Base-by-base conservation (phyloP, 2,797 vertebrate species). In the Platyrinchus mystaceus region DNA sequence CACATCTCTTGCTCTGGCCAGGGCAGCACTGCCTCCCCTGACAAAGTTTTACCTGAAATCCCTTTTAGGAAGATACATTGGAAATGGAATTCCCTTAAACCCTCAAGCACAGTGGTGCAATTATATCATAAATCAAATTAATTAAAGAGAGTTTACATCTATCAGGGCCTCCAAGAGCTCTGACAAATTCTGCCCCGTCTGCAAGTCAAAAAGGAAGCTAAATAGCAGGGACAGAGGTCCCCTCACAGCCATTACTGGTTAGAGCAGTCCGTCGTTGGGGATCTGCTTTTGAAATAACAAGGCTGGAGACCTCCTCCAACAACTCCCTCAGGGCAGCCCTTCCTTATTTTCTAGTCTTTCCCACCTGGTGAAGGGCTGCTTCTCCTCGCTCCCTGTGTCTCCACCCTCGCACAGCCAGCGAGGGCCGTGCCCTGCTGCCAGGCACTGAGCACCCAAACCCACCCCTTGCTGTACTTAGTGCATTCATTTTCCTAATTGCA, bases 41-140 rank as follows among this genome's bases (percentile, higher is more conserved):
- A 66, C 34, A 47, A 79, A 66, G 9, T 59, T 90, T 88, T 89
- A 86, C 84, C 82, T 86, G 56, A 85, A 93, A 70, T 85, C 53
- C 8, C 19, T 90, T 90, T 92, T 75, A 77, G 53, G 63, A 91
- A 76, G 69, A 91, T 83, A 64, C 22, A 23, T 10, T 76, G 60
- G 53, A 84, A 90, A 70, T 70, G 34, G 44, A 84, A 91, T 76
- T 90, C 83, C 70, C 67, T 86, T 91, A 82, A 86, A 90, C 56
- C 63, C 70, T 91, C 70, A 84, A 93, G 91, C 67, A 63, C 55
- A 47, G 76, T 49, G 47, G 73, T 89, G 62, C 69, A 93, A 93
- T 95, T 96, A 79, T 76, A 86, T 39, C 39, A 70, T 92, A 95
- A 94, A 95, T 95, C 82, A 87, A 91, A 95, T 94, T 92, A 93